Base-by-base conservation (phyloP, 2,113 vertebrate species). In the Bettongia penicillata region DNA sequence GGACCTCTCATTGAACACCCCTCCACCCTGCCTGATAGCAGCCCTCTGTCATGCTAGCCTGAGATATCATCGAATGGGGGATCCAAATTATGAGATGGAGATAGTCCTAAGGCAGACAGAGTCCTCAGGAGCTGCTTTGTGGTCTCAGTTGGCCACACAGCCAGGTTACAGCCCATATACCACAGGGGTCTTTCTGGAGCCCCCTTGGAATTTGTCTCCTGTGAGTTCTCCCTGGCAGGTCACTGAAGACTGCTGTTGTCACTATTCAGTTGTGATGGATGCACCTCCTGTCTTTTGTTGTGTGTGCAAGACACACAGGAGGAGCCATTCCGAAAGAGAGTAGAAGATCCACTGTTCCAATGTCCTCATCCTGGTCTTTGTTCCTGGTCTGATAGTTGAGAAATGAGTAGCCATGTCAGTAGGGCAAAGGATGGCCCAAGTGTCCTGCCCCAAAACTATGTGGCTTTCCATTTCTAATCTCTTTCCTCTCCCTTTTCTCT, bases 391-490 rank as follows among this genome's bases (percentile, higher is more conserved):
- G 22, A n/a, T 77, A 77, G 68, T n/a, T n/a, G 37, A 5, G 37
- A 16, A 43, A n/a, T n/a, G n/a, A n/a, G 16, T 84, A 22, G 37
- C 37, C 68, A 43, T n/a, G 57, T 31, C 2, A 68, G 57, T 28
- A 43, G 16, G 68, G 37, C 68, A 68, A 14, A 68, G 28, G 57
- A 31, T 31, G 68, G n/a, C 50, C 0, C 0, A 37, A 49, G 28
- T 3, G 16, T 16, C 47, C 47, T 26, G 37, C 24, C 51, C 77
- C 49, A 24, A 47, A 53, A 37, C 6, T 2, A 11, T 22, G 16
- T 84, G 68, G 16, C 37, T 19, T 51, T 98, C 97, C 22, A 84
- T 97, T 97, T 99, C 98, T 98, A 91, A 98, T 93, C 94, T 97
- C 77, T 94, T 84, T 25, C 97, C 95, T 1, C 8, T 92, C 53